Evolutionary conservation across 2,113 vertebrate genomes (phyloP).

Genomic region (Lasiurus cinereus): DNA sequence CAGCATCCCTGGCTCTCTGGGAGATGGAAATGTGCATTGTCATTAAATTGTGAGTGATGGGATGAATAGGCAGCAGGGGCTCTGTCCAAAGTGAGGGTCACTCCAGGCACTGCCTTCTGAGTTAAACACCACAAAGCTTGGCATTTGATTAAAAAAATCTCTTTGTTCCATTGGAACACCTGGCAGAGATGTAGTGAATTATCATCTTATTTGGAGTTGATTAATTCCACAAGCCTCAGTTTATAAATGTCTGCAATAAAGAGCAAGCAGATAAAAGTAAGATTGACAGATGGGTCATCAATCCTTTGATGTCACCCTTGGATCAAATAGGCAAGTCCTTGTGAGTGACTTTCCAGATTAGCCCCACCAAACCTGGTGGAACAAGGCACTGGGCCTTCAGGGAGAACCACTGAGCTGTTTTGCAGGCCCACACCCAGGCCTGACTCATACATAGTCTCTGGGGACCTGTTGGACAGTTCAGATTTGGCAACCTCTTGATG

Average conservation of each 20-base stretch:
- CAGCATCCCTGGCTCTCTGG: not conserved
- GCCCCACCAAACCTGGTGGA: not conserved
- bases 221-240: constrained; percentile 79
- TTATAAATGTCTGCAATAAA: constrained; percentile 74
- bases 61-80: constrained; percentile 49
- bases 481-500: not conserved
- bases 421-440: not conserved
- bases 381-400: not conserved
- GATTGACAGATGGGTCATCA: constrained; percentile 53
- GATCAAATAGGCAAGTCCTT: constrained; percentile 18
- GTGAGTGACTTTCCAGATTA: constrained; percentile 47
- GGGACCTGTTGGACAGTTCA: constrained; percentile 1
- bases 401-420: not conserved
- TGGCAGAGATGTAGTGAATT: constrained; percentile 76
- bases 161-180: constrained; percentile 75
- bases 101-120: constrained; percentile 47
- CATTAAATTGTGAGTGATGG: constrained; percentile 29
- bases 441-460: not conserved
- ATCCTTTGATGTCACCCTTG: constrained; percentile 67
- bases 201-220: constrained; percentile 81
- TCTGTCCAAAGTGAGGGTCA: constrained; percentile 15
- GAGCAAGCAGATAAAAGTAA: constrained; percentile 75
- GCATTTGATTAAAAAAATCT: constrained; percentile 66
- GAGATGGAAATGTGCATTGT: constrained; percentile 29
- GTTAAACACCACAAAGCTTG: constrained; percentile 51